phyloP scores from a whole-genome alignment of 2,888 invertebrate genomes.

The Drosophila kanekoi region DNA sequence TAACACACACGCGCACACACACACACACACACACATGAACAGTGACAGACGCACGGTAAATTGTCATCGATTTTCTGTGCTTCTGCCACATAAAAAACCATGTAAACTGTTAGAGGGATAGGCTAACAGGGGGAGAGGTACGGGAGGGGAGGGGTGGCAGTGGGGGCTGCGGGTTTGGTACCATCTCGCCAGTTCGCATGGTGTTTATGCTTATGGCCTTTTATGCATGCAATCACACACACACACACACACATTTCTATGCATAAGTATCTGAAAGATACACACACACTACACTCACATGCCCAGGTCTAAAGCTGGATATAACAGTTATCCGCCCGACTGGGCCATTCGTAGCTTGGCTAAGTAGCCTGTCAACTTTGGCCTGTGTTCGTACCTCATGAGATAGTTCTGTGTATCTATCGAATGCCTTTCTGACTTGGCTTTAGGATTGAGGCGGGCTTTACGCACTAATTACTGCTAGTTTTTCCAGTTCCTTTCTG shows the following conservation, averaged over 20 bases:
- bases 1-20: constrained; percentile 33
- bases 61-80: constrained; percentile 74
- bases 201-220: constrained; percentile 54
- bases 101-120: constrained; percentile 40
- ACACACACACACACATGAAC: constrained; percentile 24
- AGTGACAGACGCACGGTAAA: constrained; percentile 64
- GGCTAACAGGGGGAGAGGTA: background rate
- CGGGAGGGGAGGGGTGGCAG: background rate
- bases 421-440: constrained; percentile 43
- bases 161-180: constrained; percentile 6
- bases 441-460: constrained; percentile 43
- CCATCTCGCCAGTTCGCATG: constrained; percentile 51
- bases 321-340: constrained; percentile 29
- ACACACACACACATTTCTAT: constrained; percentile 7
- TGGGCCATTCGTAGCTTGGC: constrained; percentile 9
- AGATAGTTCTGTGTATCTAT: constrained; percentile 5
- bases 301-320: constrained; percentile 32
- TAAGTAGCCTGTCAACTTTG: constrained; percentile 28
- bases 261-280: constrained; percentile 31
- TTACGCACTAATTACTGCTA: constrained; percentile 19
- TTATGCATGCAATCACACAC: constrained; percentile 21
- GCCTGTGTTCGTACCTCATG: constrained; percentile 15
- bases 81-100: constrained; percentile 71
- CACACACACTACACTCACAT: constrained; percentile 16
- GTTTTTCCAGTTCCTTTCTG: background rate